phyloP scores from a whole-genome alignment of 1,140 invertebrate species.

The Latrodectus geometricus region DNA sequence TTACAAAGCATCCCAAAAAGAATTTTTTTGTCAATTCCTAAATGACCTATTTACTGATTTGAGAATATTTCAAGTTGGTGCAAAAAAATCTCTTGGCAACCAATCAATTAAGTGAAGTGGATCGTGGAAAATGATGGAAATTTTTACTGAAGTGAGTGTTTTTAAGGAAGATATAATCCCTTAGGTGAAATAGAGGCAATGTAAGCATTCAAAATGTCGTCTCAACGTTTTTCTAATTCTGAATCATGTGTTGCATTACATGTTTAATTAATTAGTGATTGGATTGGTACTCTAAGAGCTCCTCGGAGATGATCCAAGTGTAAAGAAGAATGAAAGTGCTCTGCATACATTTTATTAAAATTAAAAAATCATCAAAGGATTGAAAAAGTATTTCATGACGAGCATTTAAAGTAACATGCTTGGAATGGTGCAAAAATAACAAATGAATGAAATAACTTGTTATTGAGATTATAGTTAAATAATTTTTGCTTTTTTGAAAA shows the following conservation, averaged over 20 bases:
- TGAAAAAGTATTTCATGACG: too few relatives aligned
- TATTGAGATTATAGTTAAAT: too few relatives aligned
- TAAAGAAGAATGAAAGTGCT: too few relatives aligned
- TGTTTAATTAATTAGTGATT: conserved; percentile 44
- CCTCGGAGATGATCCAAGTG: too few relatives aligned
- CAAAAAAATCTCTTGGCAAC: conserved; percentile 8
- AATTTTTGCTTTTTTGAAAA: too few relatives aligned
- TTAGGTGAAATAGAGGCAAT: conserved; percentile 26
- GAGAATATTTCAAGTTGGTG: conserved; percentile 2
- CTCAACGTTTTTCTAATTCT: conserved; percentile 2
- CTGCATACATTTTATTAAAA: too few relatives aligned
- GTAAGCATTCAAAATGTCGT: background rate
- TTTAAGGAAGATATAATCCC: conserved; percentile 28
- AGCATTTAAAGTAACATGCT: too few relatives aligned
- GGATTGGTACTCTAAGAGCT: conserved; percentile 18
- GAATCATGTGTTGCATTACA: conserved; percentile 23
- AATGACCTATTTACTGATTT: conserved; percentile 18
- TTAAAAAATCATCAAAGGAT: too few relatives aligned
- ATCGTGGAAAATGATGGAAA: conserved; percentile 10
- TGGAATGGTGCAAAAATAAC: too few relatives aligned
- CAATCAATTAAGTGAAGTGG: conserved; percentile 38
- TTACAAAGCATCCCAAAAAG: too few relatives aligned
- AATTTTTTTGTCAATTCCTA: conserved; percentile 2
- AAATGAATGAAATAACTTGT: too few relatives aligned
- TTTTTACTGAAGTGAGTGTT: conserved; percentile 17